These are phyloP conservation scores for Probosciger aterrimus DNA, from an alignment of 2,113 vertebrate species.

Conservation along the genomic window DNA sequence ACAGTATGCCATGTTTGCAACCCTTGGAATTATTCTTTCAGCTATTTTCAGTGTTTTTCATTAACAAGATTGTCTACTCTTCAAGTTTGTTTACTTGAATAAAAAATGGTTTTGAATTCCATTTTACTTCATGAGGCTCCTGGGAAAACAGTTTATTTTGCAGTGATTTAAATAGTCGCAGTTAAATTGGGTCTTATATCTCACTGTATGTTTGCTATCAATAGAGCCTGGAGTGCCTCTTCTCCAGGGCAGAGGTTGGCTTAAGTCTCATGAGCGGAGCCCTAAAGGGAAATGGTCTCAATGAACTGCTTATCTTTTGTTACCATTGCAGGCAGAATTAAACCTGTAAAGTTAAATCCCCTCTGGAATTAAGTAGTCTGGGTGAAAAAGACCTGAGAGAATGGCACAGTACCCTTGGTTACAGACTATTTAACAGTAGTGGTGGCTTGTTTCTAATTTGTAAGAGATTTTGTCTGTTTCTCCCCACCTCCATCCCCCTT, in stretches of 20 bases:
- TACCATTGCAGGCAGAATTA: background rate
- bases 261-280: background rate
- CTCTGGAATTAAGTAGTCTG: background rate
- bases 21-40: conserved; percentile 52
- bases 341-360: background rate
- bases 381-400: background rate
- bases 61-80: conserved; percentile 66
- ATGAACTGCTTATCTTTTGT: background rate
- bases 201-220: background rate
- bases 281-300: background rate
- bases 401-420: background rate
- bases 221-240: background rate
- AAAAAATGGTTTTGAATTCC: conserved; percentile 64
- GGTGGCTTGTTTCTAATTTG: background rate
- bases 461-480: background rate
- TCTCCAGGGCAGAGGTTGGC: background rate
- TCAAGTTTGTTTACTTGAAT: conserved; percentile 64
- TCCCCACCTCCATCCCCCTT: accelerated
- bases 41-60: conserved; percentile 59
- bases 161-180: conserved; percentile 59
- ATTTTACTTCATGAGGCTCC: conserved; percentile 44
- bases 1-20: conserved; percentile 6
- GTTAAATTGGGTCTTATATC: conserved; percentile 47
- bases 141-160: conserved; percentile 64
- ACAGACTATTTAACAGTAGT: background rate